phyloP scores from a whole-genome alignment of 2,888 invertebrate species.

The Hirudinaria manillensis region DNA sequence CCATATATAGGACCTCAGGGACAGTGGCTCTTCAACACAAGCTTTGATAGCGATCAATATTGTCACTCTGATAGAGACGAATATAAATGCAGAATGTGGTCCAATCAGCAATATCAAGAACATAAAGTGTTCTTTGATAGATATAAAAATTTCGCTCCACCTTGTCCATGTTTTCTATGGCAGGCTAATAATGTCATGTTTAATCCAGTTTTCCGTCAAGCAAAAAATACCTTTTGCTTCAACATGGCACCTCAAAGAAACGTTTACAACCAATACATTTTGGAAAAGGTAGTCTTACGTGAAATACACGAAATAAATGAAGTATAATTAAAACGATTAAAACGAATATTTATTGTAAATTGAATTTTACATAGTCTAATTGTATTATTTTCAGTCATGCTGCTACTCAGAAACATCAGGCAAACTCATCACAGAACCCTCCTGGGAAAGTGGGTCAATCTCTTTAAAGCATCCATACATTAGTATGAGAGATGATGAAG shows the following conservation, averaged over 20 bases:
- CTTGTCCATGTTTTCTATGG: not conserved
- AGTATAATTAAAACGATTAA: not conserved
- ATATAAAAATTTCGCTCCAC: not conserved
- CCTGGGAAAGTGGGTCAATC: slow-evolving; percentile 24
- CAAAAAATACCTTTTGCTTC: not conserved
- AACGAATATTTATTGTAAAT: not conserved
- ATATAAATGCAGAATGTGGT: slow-evolving; percentile 4
- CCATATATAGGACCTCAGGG: not conserved
- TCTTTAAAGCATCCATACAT: slow-evolving; percentile 24
- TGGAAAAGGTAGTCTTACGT: not conserved
- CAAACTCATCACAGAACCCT: slow-evolving; percentile 6
- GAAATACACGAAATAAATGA: no score
- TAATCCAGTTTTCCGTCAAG: not conserved
- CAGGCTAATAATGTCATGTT: not conserved
- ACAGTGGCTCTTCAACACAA: slow-evolving; percentile 5
- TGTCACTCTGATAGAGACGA: not conserved
- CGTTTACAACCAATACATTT: not conserved
- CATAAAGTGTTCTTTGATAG: no score
- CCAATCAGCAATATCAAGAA: not conserved
- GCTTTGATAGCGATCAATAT: not conserved
- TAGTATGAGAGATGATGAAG: not conserved
- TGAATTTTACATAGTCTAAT: not conserved
- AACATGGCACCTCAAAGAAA: not conserved
- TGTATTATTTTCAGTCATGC: slow-evolving; percentile 16
- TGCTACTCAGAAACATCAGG: slow-evolving; percentile 26